These are phyloP conservation scores for Polyploca ridens DNA, from an alignment of 2,888 invertebrate genomes.

Conservation along the genomic window DNA sequence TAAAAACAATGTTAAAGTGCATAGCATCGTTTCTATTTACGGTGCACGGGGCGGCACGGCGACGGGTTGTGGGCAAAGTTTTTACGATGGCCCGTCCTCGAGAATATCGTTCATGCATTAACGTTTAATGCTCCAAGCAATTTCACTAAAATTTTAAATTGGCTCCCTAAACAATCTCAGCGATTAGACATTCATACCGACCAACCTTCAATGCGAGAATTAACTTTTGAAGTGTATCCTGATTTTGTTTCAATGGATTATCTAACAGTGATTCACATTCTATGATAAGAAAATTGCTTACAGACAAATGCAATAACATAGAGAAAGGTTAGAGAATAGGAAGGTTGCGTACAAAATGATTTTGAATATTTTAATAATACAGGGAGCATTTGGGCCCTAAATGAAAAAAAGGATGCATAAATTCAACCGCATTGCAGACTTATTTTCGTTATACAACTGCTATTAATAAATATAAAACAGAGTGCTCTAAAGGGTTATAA, in stretches of 20 bases:
- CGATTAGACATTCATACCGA: not conserved
- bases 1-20: slow-evolving; percentile 74
- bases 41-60: slow-evolving; percentile 25
- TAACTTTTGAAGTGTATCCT: not conserved
- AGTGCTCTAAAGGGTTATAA: not conserved
- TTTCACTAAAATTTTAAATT: slow-evolving; percentile 76
- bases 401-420: slow-evolving; percentile 1
- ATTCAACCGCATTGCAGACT: slow-evolving; percentile 6
- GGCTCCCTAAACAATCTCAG: slow-evolving; percentile 62
- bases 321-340: not conserved
- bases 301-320: not conserved
- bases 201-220: not conserved
- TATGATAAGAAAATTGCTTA: not conserved
- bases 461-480: slow-evolving; percentile 6
- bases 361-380: slow-evolving; percentile 3
- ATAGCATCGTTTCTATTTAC: slow-evolving; percentile 56
- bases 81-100: slow-evolving; percentile 72
- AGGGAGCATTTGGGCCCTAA: not conserved
- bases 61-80: slow-evolving; percentile 70
- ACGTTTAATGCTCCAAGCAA: slow-evolving; percentile 70
- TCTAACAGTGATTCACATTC: not conserved
- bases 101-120: slow-evolving; percentile 80
- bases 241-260: not conserved
- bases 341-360: not conserved
- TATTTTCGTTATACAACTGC: not conserved